Conservation (phyloP, 2,797 vertebrate species). For the Pagetopsis macropterus region DNA sequence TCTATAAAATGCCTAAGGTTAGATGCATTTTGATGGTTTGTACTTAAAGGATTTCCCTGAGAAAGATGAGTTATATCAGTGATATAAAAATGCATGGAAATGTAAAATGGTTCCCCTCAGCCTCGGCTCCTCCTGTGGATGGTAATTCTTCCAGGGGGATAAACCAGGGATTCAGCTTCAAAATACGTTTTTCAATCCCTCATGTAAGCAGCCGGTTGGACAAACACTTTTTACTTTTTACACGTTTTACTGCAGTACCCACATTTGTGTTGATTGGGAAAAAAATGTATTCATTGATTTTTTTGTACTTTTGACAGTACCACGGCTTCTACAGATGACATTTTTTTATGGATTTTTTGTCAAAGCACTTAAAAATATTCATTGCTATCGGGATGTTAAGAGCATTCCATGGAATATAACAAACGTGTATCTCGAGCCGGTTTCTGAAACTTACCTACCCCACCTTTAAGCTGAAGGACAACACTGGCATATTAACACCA, state of each 20-base stretch:
- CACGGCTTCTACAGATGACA: too few relatives aligned
- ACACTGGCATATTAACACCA: background rate
- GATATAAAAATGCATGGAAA: conserved; percentile 7
- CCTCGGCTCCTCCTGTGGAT: background rate
- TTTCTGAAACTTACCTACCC: too few relatives aligned
- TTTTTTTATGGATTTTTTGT: too few relatives aligned
- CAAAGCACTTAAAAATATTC: too few relatives aligned
- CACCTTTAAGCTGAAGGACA: background rate
- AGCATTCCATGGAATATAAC: too few relatives aligned
- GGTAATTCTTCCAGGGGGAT: background rate
- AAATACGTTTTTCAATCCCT: conserved; percentile 3
- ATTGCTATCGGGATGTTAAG: too few relatives aligned
- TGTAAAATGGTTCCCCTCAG: background rate
- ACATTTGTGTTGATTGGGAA: background rate
- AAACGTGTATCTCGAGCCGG: too few relatives aligned
- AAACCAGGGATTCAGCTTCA: background rate
- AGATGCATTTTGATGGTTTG: background rate
- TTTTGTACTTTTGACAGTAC: too few relatives aligned
- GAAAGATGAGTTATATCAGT: background rate
- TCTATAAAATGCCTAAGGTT: background rate
- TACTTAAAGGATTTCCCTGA: background rate
- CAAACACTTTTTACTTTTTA: background rate
- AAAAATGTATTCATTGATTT: background rate
- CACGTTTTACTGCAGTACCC: background rate
- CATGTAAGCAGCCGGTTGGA: background rate